These are phyloP conservation scores for Mesaphorura yosii DNA, from an alignment of 1,140 invertebrate species.

Conservation along the genomic window DNA sequence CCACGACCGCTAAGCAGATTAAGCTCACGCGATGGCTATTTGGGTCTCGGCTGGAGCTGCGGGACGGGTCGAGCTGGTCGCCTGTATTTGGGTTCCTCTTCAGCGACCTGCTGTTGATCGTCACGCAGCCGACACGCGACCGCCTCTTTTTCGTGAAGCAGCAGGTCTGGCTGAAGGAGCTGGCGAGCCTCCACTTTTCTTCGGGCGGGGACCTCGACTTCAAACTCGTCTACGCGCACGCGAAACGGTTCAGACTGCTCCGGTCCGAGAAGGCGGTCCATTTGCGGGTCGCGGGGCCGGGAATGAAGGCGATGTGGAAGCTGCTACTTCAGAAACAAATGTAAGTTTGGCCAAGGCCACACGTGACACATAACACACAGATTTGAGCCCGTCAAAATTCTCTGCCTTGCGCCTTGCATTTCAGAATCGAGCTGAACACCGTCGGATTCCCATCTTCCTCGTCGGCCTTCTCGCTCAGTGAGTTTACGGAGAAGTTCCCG, in stretches of 20 bases:
- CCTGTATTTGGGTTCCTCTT: constrained; percentile 31
- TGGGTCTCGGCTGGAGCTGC: constrained; percentile 24
- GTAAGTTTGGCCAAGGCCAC: constrained; percentile 15
- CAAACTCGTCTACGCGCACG: neutral
- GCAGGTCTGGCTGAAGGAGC: constrained; percentile 23
- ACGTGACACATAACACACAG: neutral
- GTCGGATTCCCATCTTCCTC: constrained; percentile 27
- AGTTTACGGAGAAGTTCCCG: constrained; percentile 30
- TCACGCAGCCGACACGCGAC: constrained; percentile 27
- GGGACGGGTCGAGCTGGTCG: constrained; percentile 27
- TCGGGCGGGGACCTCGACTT: constrained; percentile 15
- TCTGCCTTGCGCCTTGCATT: neutral
- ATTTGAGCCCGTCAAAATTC: neutral
- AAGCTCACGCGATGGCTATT: constrained; percentile 29
- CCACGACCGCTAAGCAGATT: no score
- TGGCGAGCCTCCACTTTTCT: constrained; percentile 30
- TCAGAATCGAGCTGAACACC: constrained; percentile 29
- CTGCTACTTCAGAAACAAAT: constrained; percentile 29
- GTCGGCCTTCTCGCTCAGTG: constrained; percentile 30
- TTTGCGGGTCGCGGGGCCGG: no score
- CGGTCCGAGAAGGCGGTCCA: no score
- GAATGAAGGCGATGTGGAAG: constrained; percentile 30
- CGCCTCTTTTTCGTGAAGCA: constrained; percentile 30
- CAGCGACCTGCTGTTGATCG: constrained; percentile 23
- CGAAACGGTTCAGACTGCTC: neutral